Conservation (phyloP, 2,888 invertebrate species). For the Quadriops clusia region DNA sequence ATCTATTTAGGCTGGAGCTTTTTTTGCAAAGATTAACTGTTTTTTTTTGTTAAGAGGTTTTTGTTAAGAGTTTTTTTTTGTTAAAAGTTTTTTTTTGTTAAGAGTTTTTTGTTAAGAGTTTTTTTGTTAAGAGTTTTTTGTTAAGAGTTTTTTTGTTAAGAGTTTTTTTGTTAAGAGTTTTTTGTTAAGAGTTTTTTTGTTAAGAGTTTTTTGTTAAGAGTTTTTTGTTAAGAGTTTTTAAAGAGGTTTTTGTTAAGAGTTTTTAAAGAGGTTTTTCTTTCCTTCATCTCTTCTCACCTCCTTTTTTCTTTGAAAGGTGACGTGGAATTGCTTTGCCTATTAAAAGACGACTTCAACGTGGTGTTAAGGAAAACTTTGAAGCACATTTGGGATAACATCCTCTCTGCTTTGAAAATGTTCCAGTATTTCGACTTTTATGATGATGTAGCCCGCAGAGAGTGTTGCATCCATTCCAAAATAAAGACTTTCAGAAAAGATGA, state of each 20-base stretch:
- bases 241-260: not conserved
- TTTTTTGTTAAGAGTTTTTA: not conserved
- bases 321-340: conserved; percentile 51
- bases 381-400: conserved; percentile 50
- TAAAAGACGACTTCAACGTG: conserved; percentile 46
- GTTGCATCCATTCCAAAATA: conserved; percentile 53
- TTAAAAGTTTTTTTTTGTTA: not conserved
- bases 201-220: too few species aligned
- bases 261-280: not conserved
- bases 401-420: conserved; percentile 46
- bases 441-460: conserved; percentile 47
- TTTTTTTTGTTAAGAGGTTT: too few species aligned
- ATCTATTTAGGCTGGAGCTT: conserved; percentile 1
- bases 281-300: conserved; percentile 29
- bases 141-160: not conserved
- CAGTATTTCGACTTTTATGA: conserved; percentile 52
- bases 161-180: too few species aligned
- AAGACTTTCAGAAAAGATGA: conserved; percentile 44
- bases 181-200: not conserved
- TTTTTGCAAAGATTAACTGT: not conserved
- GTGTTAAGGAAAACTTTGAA: conserved; percentile 46
- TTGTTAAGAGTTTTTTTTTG: not conserved
- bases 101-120: conserved; percentile 35
- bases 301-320: too few species aligned
- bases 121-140: conserved; percentile 1